A percentile compares a stretch with the other conserved stretches of the same genome.
Conservation (phyloP, 2,888 invertebrate genomes). For the Dendrolimus pini region DNA sequence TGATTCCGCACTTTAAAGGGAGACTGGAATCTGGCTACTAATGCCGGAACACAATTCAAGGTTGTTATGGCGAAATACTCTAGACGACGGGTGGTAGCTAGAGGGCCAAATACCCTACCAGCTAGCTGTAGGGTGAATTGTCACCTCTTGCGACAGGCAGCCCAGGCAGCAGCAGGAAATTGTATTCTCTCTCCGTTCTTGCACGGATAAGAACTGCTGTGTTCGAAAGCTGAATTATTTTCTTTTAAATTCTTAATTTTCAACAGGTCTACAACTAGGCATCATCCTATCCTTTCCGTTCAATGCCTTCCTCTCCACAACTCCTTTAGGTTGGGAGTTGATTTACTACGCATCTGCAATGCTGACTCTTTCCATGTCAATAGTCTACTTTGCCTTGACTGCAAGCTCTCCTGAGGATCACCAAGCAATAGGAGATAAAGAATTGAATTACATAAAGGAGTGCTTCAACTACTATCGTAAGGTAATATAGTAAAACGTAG, state of each 20-base stretch:
- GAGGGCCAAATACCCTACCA: too few species aligned
- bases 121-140: too few species aligned
- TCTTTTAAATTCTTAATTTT: background rate
- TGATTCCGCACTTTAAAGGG: too few species aligned
- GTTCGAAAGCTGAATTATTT: background rate
- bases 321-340: slow-evolving; percentile 54
- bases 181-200: too few species aligned
- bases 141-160: too few species aligned
- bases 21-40: too few species aligned
- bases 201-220: too few species aligned
- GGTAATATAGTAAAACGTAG: slow-evolving; percentile 14
- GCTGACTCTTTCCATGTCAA: slow-evolving; percentile 43
- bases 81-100: too few species aligned
- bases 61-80: too few species aligned
- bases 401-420: slow-evolving; percentile 46
- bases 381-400: slow-evolving; percentile 44
- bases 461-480: slow-evolving; percentile 31
- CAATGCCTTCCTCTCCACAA: slow-evolving; percentile 33
- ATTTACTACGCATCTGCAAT: slow-evolving; percentile 53
- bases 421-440: slow-evolving; percentile 50
- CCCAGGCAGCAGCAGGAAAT: background rate
- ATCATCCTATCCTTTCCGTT: slow-evolving; percentile 43
- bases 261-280: slow-evolving; percentile 46
- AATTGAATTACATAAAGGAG: slow-evolving; percentile 53
- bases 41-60: too few species aligned